These are phyloP conservation scores for Anas platyrhynchos DNA, from an alignment of 2,113 vertebrate genomes.

Conservation along the genomic window DNA sequence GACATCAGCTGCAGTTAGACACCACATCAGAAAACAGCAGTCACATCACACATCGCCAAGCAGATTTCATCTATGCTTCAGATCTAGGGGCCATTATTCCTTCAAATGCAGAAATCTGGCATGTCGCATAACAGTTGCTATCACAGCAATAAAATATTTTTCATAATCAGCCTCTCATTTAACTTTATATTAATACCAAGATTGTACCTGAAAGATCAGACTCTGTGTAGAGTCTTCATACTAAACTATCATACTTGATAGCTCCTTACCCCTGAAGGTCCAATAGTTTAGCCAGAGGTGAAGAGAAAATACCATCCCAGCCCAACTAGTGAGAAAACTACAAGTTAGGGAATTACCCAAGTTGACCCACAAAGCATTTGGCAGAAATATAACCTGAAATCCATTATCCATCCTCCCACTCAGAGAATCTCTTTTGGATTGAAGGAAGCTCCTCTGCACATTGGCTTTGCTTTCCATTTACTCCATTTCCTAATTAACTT, in stretches of 20 bases:
- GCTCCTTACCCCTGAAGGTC: neutral
- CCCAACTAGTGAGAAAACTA: neutral
- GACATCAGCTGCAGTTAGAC: neutral
- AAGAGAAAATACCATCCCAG: neutral
- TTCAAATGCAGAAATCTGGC: neutral
- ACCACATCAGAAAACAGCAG: neutral
- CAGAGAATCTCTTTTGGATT: neutral
- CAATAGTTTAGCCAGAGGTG: neutral
- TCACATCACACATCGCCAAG: neutral
- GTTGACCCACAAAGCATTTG: neutral
- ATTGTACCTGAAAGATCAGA: neutral
- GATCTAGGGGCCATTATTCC: neutral
- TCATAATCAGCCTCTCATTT: neutral
- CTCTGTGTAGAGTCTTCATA: neutral
- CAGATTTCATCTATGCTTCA: neutral
- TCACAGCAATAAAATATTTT: neutral
- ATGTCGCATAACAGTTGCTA: neutral
- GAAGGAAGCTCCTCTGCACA: neutral
- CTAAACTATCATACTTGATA: accelerated
- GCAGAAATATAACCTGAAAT: neutral
- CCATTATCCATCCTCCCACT: neutral
- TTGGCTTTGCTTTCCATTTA: neutral
- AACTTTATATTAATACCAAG: neutral
- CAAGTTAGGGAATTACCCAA: neutral
- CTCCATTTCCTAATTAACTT: slow-evolving; percentile 39